phyloP scores from a whole-genome alignment of 2,797 vertebrate genomes.

The Naso thynnoides region DNA sequence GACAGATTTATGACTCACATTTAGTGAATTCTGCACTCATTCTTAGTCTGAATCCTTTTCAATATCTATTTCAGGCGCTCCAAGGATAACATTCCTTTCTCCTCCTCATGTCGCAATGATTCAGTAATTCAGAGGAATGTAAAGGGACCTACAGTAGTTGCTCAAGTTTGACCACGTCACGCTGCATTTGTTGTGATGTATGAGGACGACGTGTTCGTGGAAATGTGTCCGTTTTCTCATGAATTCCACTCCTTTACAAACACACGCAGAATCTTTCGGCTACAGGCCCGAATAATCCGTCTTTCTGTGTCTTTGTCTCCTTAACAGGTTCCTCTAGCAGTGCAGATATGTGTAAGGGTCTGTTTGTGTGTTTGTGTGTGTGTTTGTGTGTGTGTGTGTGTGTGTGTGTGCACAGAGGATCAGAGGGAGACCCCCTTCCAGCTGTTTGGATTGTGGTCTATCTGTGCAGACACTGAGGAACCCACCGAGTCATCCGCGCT shows the following conservation, averaged over 20 bases:
- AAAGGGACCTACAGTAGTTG: background rate
- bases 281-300: slow-evolving; percentile 3
- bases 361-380: slow-evolving; percentile 21
- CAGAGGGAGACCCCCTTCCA: slow-evolving; percentile 46
- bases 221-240: background rate
- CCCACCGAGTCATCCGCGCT: slow-evolving; percentile 51
- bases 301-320: slow-evolving; percentile 1
- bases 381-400: slow-evolving; percentile 1
- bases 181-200: background rate
- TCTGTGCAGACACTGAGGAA: slow-evolving; percentile 64
- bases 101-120: background rate
- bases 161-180: background rate
- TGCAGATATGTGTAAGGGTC: background rate
- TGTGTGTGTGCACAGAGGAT: slow-evolving; percentile 37
- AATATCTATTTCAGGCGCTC: slow-evolving; percentile 26
- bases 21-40: slow-evolving; percentile 21
- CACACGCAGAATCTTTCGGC: background rate
- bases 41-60: slow-evolving; percentile 1
- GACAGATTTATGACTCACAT: slow-evolving; percentile 40
- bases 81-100: slow-evolving; percentile 46
- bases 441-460: slow-evolving; percentile 66
- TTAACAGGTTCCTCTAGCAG: slow-evolving; percentile 14
- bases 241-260: slow-evolving; percentile 6
- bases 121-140: slow-evolving; percentile 17
- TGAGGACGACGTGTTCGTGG: background rate